These are phyloP conservation scores for Cottoperca gobio DNA, from an alignment of 2,797 vertebrate species.

Conservation along the genomic window DNA sequence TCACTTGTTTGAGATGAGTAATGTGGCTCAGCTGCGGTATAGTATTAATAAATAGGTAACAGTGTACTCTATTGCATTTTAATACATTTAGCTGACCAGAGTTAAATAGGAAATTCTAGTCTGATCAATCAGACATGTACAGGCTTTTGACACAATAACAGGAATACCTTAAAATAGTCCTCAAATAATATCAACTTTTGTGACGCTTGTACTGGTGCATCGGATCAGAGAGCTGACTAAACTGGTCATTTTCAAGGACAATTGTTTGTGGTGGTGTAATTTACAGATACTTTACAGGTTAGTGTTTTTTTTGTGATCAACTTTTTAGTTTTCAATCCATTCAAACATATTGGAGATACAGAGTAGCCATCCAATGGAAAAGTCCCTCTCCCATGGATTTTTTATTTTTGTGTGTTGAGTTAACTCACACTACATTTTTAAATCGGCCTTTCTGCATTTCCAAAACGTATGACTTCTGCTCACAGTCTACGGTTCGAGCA, in stretches of 20 bases:
- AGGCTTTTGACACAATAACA: background rate
- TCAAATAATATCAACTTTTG: background rate
- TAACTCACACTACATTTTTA: too few species aligned
- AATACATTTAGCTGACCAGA: conserved; percentile 1
- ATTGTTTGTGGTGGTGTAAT: background rate
- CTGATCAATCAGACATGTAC: background rate
- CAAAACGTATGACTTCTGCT: background rate
- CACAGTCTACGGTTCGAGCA: background rate
- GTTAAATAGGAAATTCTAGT: conserved; percentile 1
- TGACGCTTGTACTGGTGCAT: background rate
- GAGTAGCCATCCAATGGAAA: too few species aligned
- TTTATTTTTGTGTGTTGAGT: too few species aligned
- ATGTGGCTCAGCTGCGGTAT: conserved; percentile 1
- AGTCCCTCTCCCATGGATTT: too few species aligned
- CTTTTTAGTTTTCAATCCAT: background rate
- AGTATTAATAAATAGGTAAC: conserved; percentile 15
- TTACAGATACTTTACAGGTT: background rate
- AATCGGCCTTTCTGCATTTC: background rate
- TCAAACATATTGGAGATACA: too few species aligned
- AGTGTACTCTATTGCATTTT: background rate
- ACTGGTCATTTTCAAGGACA: background rate
- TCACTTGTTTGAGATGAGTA: conserved; percentile 15
- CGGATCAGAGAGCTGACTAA: background rate
- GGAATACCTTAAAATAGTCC: background rate
- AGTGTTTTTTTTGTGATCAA: background rate